Evolutionary conservation across 2,797 vertebrate genomes (phyloP).

Genomic region (Scolopax rusticola): DNA sequence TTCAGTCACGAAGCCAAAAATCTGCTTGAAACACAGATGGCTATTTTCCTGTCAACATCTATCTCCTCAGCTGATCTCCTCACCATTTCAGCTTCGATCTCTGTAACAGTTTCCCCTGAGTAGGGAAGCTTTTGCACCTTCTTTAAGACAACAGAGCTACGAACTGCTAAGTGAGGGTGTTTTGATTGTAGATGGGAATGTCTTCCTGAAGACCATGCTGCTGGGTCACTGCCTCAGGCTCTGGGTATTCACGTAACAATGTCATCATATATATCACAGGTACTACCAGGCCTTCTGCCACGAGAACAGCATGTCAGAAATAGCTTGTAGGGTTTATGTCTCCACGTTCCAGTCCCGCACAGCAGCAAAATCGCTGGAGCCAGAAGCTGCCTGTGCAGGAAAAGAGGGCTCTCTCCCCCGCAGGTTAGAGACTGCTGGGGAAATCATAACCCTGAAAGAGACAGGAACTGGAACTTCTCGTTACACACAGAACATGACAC

Average conservation of each 20-base stretch:
- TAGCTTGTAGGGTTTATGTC: neutral
- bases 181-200: neutral
- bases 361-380: neutral
- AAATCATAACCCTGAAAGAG: neutral
- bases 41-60: neutral
- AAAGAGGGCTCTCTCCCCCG: neutral
- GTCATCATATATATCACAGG: neutral
- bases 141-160: neutral
- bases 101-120: neutral
- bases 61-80: neutral
- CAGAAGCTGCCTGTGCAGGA: neutral
- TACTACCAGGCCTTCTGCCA: neutral
- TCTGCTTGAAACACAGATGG: slow-evolving; percentile 40
- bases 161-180: neutral
- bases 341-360: fast-evolving
- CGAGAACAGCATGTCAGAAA: neutral
- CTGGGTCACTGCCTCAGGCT: neutral
- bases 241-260: neutral
- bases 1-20: slow-evolving; percentile 32
- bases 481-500: neutral
- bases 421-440: neutral
- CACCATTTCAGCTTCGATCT: neutral
- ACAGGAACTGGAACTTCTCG: neutral
- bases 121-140: neutral
- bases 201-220: neutral